Evolutionary conservation across 1,140 invertebrate genomes (phyloP), one percentile per base, ranked within the genome.

Genomic region (Tetranychus urticae): DNA sequence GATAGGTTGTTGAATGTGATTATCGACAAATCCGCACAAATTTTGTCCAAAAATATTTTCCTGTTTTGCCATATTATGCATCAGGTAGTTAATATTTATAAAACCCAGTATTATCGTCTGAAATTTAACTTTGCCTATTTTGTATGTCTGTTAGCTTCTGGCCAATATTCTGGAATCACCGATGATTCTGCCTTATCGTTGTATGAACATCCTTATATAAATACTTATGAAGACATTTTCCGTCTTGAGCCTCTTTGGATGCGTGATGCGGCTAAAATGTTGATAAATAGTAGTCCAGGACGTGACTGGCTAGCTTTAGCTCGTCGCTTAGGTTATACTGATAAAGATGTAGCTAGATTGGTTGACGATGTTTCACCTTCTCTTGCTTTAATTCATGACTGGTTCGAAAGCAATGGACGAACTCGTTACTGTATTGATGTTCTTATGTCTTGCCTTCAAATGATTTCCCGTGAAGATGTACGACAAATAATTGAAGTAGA

Each of bases 371-470:
- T 70, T 37, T 71, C 73, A 59, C 74, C 75, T n/a, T 66, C 68
- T 14, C 63, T 76, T 13, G 69, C 70, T 23, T 64, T 76, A 39
- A 62, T 76, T 35, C 68, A 70, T 23, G 73, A 76, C 65, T 76
- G 75, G 75, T 71, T 75, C 34, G 65, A 74, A 14, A 68, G 66
- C 33, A 73, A 73, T 65, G 75, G 74, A n/a, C 73, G 75, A 64
- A 75, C 72, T 1, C 63, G 68, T 36, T 69, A 75, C 46, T 71
- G 74, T 59, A 68, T 75, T 39, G 75, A 76, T 65, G 68, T 76
- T 60, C 60, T 76, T 42, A 61, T 72, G 14, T 66, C 69, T 1
- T 74, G 70, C 61, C 66, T 76, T 23, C 68, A 72, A 63, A 72
- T 74, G 63, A 68, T 75, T 58, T 65, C 68, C 6, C 64, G 73